These are phyloP conservation scores for Coptodon rendalli DNA, from an alignment of 2,113 vertebrate genomes.

Conservation along the genomic window DNA sequence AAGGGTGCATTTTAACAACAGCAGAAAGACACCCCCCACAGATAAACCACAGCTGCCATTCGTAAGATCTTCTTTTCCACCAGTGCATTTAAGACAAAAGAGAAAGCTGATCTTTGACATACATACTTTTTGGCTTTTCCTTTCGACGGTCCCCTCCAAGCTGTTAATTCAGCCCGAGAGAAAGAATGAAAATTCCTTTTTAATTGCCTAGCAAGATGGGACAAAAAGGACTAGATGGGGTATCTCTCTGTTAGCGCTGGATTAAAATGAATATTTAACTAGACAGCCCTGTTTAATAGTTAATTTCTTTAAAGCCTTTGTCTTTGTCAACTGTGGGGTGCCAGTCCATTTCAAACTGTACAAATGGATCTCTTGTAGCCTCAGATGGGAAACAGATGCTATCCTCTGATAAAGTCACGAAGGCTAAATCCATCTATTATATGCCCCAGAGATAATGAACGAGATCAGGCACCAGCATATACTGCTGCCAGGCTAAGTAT, in stretches of 20 bases:
- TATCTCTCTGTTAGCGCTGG: constrained; percentile 35
- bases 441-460: constrained; percentile 12
- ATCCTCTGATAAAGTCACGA: constrained; percentile 47
- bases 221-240: constrained; percentile 29
- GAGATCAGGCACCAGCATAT: background rate
- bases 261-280: constrained; percentile 75
- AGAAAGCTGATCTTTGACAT: constrained; percentile 42
- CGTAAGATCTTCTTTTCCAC: constrained; percentile 38
- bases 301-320: constrained; percentile 65
- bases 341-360: constrained; percentile 51
- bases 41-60: constrained; percentile 24
- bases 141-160: constrained; percentile 10
- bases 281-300: constrained; percentile 67
- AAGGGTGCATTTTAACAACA: constrained; percentile 14
- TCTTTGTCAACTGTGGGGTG: constrained; percentile 45
- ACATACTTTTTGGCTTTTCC: constrained; percentile 6
- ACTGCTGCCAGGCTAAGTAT: background rate
- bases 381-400: constrained; percentile 53
- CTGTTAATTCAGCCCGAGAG: constrained; percentile 27
- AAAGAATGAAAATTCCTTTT: constrained; percentile 37
- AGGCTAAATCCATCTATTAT: constrained; percentile 42
- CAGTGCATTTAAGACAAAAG: constrained; percentile 58
- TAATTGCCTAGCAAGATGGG: constrained; percentile 44
- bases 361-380: constrained; percentile 35
- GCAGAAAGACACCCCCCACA: background rate